These are phyloP conservation scores for Aleadryas rufinucha DNA, from an alignment of 2,113 vertebrate species.

Conservation along the genomic window DNA sequence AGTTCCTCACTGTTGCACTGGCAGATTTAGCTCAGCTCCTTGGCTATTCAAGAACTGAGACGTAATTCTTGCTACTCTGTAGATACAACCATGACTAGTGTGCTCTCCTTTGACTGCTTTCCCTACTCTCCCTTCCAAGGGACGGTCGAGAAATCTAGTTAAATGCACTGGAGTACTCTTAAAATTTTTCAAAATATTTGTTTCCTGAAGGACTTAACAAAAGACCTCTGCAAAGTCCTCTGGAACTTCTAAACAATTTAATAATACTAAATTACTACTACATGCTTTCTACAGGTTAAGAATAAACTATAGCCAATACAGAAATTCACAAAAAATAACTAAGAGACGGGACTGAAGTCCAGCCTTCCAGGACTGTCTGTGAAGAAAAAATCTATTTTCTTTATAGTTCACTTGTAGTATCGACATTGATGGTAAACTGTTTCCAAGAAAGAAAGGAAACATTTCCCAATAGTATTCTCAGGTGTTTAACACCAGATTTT, in stretches of 20 bases:
- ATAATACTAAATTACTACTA: neutral
- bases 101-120: neutral
- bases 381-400: neutral
- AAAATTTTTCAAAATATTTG: neutral
- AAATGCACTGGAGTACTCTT: neutral
- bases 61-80: neutral
- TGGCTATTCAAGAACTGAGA: neutral
- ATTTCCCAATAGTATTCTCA: neutral
- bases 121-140: neutral
- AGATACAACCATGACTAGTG: neutral
- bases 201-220: neutral
- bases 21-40: neutral
- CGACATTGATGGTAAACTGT: neutral
- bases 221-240: neutral
- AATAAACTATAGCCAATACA: neutral
- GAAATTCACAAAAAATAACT: neutral
- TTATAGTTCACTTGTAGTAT: neutral
- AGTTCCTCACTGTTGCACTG: rapidly evolving
- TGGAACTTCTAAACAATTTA: neutral
- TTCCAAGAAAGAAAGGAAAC: neutral
- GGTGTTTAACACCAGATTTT: neutral
- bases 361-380: neutral
- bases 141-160: neutral
- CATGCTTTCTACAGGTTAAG: neutral
- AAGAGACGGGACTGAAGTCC: neutral